phyloP scores from a whole-genome alignment of 1,140 invertebrate genomes.

The Stegodyphus mimosarum region DNA sequence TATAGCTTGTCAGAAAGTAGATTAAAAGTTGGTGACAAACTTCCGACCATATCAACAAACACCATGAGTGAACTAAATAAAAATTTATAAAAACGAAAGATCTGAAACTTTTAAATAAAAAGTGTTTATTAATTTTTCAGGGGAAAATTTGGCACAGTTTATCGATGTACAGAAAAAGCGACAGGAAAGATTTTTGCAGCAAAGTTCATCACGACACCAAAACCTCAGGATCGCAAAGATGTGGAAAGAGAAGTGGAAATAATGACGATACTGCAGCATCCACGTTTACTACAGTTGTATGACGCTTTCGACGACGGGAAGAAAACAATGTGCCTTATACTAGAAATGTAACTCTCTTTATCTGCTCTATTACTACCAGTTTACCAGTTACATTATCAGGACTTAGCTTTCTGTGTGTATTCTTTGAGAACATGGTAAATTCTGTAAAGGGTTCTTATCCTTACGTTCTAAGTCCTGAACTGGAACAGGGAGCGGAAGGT shows the following conservation, averaged over 20 bases:
- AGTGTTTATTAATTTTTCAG: conserved; percentile 73
- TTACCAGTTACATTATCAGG: too few species aligned
- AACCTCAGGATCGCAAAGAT: conserved; percentile 87
- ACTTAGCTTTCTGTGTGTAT: too few species aligned
- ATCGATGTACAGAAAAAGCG: conserved; percentile 86
- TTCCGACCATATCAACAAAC: neutral
- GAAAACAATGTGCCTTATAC: conserved; percentile 92
- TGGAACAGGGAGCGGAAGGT: too few species aligned
- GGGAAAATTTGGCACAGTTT: conserved; percentile 98
- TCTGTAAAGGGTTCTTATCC: too few species aligned
- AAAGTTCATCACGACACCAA: conserved; percentile 88
- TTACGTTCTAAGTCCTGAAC: too few species aligned
- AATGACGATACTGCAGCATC: conserved; percentile 93
- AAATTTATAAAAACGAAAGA: neutral
- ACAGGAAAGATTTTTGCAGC: conserved; percentile 87
- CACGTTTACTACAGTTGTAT: conserved; percentile 93
- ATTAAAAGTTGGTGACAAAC: neutral
- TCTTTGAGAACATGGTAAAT: too few species aligned
- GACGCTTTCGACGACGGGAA: conserved; percentile 90
- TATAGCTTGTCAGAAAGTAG: too few species aligned
- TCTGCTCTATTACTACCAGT: neutral
- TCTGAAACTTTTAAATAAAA: too few species aligned
- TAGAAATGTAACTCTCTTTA: conserved; percentile 84
- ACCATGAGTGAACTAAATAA: neutral
- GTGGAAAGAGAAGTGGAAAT: conserved; percentile 96